Evolutionary conservation across 2,888 invertebrate species (phyloP).

Genomic region (Macroteleia sp.): DNA sequence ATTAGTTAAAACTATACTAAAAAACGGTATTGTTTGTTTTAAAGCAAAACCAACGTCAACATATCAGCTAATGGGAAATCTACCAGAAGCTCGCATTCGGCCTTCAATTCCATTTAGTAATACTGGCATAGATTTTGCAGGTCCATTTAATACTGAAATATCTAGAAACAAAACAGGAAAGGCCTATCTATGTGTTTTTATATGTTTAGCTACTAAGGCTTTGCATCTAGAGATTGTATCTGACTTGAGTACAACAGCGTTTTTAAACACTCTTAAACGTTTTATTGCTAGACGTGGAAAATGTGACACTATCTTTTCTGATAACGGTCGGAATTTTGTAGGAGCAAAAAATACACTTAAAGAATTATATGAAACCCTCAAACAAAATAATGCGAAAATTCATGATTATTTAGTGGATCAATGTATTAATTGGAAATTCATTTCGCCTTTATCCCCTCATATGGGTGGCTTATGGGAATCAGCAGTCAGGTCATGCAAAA

Average conservation of each 20-base stretch:
- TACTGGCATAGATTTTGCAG: slow-evolving; percentile 27
- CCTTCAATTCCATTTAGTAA: background rate
- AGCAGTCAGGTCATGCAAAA: slow-evolving; percentile 67
- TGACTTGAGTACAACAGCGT: slow-evolving; percentile 11
- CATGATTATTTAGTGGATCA: slow-evolving; percentile 13
- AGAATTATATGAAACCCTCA: background rate
- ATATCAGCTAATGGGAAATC: background rate
- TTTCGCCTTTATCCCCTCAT: slow-evolving; percentile 66
- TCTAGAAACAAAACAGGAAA: background rate
- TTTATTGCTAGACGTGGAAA: background rate
- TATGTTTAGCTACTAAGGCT: slow-evolving; percentile 26
- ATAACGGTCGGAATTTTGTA: background rate
- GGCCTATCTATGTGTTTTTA: background rate
- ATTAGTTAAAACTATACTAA: slow-evolving; percentile 9
- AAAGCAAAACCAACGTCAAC: background rate
- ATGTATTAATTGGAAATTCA: slow-evolving; percentile 67
- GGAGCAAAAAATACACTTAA: slow-evolving; percentile 35
- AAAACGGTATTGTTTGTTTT: background rate
- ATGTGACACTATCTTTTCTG: background rate
- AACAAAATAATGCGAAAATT: background rate
- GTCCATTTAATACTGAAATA: slow-evolving; percentile 4
- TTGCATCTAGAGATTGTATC: slow-evolving; percentile 65
- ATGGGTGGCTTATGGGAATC: slow-evolving; percentile 71
- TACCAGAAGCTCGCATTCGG: background rate
- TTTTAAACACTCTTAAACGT: slow-evolving; percentile 1